Evolutionary conservation across 2,797 vertebrate genomes (phyloP), one percentile per base, ranked within the genome.

Genomic region (Podarcis lilfordi): DNA sequence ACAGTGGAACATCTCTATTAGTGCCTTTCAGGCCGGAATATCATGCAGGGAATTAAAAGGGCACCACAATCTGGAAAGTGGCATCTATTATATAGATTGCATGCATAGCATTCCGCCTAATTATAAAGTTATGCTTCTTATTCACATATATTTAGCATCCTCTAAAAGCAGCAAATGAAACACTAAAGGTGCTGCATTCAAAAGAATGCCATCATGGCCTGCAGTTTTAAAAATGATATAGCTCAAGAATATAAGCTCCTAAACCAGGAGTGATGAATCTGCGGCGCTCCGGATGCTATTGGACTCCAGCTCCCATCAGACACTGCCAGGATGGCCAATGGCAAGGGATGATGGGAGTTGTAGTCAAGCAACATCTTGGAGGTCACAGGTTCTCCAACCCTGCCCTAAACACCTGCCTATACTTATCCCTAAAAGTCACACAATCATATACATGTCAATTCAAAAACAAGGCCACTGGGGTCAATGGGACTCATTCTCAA

Each of bases 1-100:
- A 94, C 85, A 89, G 82, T 92, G 90, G 90, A 97, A 96, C 93
- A 93, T 94, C 93, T 96, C 94, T 96, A 95, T 96, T 96, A 97
- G 84, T 91, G 91, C 91, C 88, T 95, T 96, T 96, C 93, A 96
- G 94, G 94, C 79, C 95, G 87, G 88, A 93, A 95, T 91, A 89
- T 92, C 95, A 94, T 89, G 92, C 86, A 86, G 96, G 64, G 95
- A 96, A 95, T 93, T 95, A 95, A 96, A 97, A 96, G 88, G 91
- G 85, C 86, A 95, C 83, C 92, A 87, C 83, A 91, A 85, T 89
- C 88, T 94, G 92, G 69, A 95, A 96, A 96, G 71, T 89, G 90
- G 89, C 74, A 88, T 95, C 94, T 95, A 91, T 96, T 96, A 92
- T 96, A 93, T 92, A 91, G 92, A 95, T 93, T 92, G 92, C 82